Evolutionary conservation across 2,113 vertebrate genomes (phyloP).

Genomic region (Smithornis capensis): DNA sequence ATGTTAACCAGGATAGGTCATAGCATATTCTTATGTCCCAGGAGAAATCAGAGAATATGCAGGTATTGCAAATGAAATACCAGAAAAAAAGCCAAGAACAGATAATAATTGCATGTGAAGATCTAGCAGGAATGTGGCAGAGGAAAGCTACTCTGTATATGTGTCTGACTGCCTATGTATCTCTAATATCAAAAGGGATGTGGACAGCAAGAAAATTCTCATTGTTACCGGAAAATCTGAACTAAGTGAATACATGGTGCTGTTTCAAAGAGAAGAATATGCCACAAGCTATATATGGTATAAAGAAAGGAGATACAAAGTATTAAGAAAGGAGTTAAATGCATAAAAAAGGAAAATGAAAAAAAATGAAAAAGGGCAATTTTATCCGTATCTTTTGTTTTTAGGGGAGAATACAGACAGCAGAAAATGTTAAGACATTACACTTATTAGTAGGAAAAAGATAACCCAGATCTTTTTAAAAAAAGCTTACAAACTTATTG

Average conservation of each 20-base stretch:
- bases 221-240: background rate
- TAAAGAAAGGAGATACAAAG: background rate
- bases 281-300: background rate
- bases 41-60: background rate
- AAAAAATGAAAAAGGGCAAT: background rate
- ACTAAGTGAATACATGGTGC: background rate
- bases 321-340: background rate
- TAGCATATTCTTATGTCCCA: background rate
- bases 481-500: background rate
- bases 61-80: background rate
- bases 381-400: background rate
- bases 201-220: background rate
- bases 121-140: background rate
- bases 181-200: background rate
- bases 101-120: background rate
- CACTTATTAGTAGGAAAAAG: background rate
- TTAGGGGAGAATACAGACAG: background rate
- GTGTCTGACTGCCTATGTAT: background rate
- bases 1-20: background rate
- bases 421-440: background rate
- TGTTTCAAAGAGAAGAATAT: background rate
- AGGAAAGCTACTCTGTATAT: background rate
- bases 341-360: background rate
- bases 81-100: background rate
- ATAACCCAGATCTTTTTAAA: background rate